A percentile compares a stretch with the other conserved stretches of the same genome.
phyloP scores from a whole-genome alignment of 2,797 vertebrate genomes.

The Bradypodion ventrale region DNA sequence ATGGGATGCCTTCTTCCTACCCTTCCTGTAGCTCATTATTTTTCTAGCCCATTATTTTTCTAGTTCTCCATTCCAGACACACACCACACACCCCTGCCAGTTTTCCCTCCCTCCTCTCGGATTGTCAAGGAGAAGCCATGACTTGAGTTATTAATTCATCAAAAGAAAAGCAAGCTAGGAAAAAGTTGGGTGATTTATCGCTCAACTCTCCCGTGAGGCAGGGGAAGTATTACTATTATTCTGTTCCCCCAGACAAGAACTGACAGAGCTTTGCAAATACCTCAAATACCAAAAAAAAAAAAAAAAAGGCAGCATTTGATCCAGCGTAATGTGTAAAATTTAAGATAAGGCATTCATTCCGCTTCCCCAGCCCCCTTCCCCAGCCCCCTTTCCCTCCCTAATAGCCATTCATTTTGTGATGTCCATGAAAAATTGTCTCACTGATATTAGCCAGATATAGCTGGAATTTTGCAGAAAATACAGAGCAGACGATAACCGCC shows the following conservation, averaged over 20 bases:
- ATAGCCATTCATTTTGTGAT: background rate
- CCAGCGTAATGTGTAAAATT: background rate
- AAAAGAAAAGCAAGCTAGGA: background rate
- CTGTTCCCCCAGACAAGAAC: background rate
- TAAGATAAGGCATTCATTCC: background rate
- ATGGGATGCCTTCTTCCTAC: too few relatives aligned
- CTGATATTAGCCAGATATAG: conserved; percentile 32
- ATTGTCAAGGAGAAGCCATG: background rate
- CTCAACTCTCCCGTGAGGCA: background rate
- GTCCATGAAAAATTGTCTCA: conserved; percentile 23
- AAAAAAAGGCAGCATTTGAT: background rate
- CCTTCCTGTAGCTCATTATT: background rate
- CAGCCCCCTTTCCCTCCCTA: background rate
- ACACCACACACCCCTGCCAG: background rate
- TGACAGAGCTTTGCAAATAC: background rate
- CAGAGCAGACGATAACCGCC: conserved; percentile 2
- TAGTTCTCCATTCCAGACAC: background rate
- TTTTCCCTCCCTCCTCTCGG: background rate
- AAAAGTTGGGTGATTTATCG: background rate
- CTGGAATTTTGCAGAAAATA: conserved; percentile 11
- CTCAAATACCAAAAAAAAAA: background rate
- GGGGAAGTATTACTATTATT: background rate
- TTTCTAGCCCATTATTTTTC: background rate
- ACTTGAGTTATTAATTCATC: background rate
- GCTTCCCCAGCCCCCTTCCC: too few relatives aligned